Base-by-base conservation (phyloP, 1,140 invertebrate species). In the Pentalonia nigronervosa region DNA sequence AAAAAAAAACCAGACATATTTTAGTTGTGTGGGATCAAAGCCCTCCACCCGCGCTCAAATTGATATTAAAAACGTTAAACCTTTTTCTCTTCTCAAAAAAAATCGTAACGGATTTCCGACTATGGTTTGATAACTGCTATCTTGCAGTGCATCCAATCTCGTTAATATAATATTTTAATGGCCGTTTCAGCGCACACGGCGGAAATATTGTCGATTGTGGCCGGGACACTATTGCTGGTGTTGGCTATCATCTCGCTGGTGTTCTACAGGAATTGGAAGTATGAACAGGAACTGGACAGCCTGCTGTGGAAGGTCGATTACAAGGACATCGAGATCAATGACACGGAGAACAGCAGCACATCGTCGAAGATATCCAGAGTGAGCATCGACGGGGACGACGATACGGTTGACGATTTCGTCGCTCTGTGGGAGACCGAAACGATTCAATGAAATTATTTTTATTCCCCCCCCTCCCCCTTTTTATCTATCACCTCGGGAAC, bases 291-390 rank as follows among this genome's bases (percentile, higher is more conserved):
- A 95, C 95, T 99, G 93, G 98, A 99, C 94, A 98, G 97, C 84
- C 95, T 99, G 36, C 96, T 99, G 1, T 99, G 99, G 99, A 99
- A 99, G 95, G 97, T 99, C 45, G 99, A 99, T 95, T 98, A 97
- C 95, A 97, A 97, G 94, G 98, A 99, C 94, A 97, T 98, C 90
- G 96, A 97, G 95, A 96, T 97, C 93, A 96, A 96, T 93, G 96
- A 97, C 47, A 67, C 93, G 30, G 94, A 94, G 23, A 94, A 87
- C 47, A 81, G 90, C 17, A 94, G 91, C 86, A 94, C 92, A 3
- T 93, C 94, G 34, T 93, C 94, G 0, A 96, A 96, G 95, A 95
- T 96, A 95, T 96, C 96, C 95, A 96, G 96, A 95, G 95, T 95
- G 93, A 93, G 93, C 93, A n/a, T 45, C 53, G 8, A 30, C 53